phyloP scores from a whole-genome alignment of 2,113 vertebrate genomes.

The Ochotona princeps region DNA sequence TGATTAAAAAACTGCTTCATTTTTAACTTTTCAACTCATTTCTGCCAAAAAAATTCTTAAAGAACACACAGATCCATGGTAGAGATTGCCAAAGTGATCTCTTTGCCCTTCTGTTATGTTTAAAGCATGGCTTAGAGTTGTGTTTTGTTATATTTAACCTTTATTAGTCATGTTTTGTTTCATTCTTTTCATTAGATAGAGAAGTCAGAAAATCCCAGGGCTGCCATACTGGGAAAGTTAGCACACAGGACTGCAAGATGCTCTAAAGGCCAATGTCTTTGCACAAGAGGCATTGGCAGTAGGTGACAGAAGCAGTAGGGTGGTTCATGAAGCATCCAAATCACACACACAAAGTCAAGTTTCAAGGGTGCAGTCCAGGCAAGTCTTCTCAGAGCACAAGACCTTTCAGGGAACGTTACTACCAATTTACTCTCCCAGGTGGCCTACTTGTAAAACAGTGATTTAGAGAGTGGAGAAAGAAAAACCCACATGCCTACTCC shows the following conservation, averaged over 20 bases:
- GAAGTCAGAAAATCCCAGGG: slow-evolving; percentile 33
- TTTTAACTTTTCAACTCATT: not conserved
- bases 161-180: not conserved
- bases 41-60: not conserved
- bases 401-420: slow-evolving; percentile 69
- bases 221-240: slow-evolving; percentile 4
- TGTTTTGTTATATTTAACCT: not conserved
- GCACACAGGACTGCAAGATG: not conserved
- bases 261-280: slow-evolving; percentile 47
- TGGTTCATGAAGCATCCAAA: not conserved
- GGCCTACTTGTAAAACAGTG: slow-evolving; percentile 32
- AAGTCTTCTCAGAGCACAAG: slow-evolving; percentile 54
- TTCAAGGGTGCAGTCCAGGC: slow-evolving; percentile 39
- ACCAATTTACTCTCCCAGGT: slow-evolving; percentile 71
- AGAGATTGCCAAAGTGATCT: not conserved
- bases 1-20: not conserved
- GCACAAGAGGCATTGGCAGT: slow-evolving; percentile 47
- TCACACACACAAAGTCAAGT: slow-evolving; percentile 42
- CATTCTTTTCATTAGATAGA: not conserved
- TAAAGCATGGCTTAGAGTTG: slow-evolving; percentile 23
- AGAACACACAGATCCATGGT: not conserved
- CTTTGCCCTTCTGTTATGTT: not conserved
- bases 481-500: slow-evolving; percentile 57
- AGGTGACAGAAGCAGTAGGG: slow-evolving; percentile 62
- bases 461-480: slow-evolving; percentile 57